Base-by-base conservation (phyloP, 2,113 vertebrate species). In the Oncorhynchus nerka region DNA sequence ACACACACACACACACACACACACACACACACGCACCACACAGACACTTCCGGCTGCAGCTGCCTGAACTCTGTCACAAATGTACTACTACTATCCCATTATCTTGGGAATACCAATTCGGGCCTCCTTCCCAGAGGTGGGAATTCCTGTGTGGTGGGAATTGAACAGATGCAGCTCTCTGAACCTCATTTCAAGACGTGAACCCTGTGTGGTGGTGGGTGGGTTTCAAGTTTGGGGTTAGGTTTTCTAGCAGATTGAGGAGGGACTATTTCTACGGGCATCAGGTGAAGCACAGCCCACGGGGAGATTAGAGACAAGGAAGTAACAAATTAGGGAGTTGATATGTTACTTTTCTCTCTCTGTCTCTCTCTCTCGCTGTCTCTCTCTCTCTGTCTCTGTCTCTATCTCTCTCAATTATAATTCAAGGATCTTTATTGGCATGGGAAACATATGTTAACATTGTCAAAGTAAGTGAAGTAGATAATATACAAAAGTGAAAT, bases 1-100 rank as follows among this genome's bases (percentile, higher is more conserved):
- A 30, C 3, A 30, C 28, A 30, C 28, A 4, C 3, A 30, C 28
- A 30, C 30, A 4, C 3, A 4, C 30, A 30, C 30, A 4, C 4
- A 30, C 30, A 30, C 30, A 30, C 30, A 30, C 4, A 30, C 30
- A 30, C 67, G 0, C 26, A 28, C 2, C 1, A 26, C 30, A 73
- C 70, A 57, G 28, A 49, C 57, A 55, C 71, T 57, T 57, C 68
- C 66, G 49, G 66, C 65, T 72, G 57, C 84, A 83, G 71, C 81
- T 86, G 86, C 84, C 70, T 73, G 26, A 70, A 72, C 83, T 71
- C 79, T 79, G 76, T 87, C 85, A 68, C 16, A 32, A 71, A 30
- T 1, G 45, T 15, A 68, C 34, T 15, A 32, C 69, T 57, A 62
- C 76, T 75, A 77, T 83, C 70, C 57, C 69, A 73, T 5, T 65